A percentile compares a stretch with the other conserved stretches of the same genome.
Evolutionary conservation across 2,113 vertebrate species (phyloP).

Genomic region (Sterrhoptilus dennistouni): DNA sequence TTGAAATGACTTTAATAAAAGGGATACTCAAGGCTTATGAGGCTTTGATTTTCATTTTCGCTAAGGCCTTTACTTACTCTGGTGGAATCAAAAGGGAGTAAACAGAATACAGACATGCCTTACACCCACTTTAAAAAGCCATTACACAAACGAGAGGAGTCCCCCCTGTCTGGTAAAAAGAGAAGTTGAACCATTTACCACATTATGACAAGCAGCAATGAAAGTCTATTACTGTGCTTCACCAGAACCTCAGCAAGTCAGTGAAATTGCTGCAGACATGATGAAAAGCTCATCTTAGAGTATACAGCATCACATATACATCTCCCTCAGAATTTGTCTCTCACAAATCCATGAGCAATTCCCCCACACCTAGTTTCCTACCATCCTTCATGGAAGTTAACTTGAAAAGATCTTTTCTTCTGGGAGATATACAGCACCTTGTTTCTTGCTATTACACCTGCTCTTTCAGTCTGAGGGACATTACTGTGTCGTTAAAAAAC

Average conservation of each 20-base stretch:
- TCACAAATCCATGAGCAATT: neutral
- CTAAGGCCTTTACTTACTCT: neutral
- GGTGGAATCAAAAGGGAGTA: neutral
- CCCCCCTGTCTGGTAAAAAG: neutral
- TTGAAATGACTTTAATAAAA: conserved; percentile 13
- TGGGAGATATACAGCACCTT: neutral
- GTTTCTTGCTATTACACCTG: neutral
- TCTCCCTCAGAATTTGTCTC: neutral
- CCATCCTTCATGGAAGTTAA: neutral
- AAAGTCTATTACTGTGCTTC: neutral
- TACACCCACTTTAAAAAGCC: neutral
- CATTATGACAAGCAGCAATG: neutral
- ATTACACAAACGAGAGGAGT: conserved; percentile 13
- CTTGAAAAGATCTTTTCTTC: neutral
- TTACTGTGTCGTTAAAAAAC: neutral
- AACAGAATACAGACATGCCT: neutral
- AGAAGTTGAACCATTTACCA: neutral
- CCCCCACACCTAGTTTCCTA: neutral
- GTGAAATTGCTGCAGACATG: neutral
- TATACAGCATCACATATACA: neutral
- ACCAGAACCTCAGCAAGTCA: neutral
- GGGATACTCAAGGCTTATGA: neutral
- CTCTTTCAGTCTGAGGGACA: neutral
- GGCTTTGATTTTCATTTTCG: conserved; percentile 36
- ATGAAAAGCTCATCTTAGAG: neutral